These are phyloP conservation scores for Sebastes schlegelii DNA, from an alignment of 2,113 vertebrate species.

Conservation along the genomic window DNA sequence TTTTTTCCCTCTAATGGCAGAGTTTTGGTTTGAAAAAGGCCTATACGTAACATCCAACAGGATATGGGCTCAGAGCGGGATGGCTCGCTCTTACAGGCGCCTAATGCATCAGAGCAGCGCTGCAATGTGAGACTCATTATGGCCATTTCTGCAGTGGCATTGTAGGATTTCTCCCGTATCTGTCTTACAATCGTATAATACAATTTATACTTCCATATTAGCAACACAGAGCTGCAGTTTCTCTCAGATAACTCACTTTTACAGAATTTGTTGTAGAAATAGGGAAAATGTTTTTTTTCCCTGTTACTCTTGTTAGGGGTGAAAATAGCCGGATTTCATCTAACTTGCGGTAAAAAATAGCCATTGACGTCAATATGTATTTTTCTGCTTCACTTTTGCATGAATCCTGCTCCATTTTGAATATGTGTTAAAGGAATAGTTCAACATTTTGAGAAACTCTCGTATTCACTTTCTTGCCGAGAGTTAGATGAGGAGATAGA, in stretches of 20 bases:
- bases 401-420: not conserved
- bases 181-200: not conserved
- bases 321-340: not conserved
- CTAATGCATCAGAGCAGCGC: conserved; percentile 30
- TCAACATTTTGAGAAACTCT: too few relatives aligned
- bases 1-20: conserved; percentile 64
- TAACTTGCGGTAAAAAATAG: not conserved
- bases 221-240: not conserved
- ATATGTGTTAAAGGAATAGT: not conserved
- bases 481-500: not conserved
- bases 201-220: not conserved
- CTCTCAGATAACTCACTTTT: not conserved
- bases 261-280: not conserved
- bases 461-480: not conserved
- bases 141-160: not conserved
- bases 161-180: not conserved
- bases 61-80: conserved; percentile 39
- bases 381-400: not conserved
- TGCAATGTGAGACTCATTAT: conserved; percentile 15
- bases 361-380: not conserved
- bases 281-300: not conserved
- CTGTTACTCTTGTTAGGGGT: not conserved
- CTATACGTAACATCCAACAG: conserved; percentile 38
- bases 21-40: conserved; percentile 53
- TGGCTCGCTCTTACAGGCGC: conserved; percentile 15